Evolutionary conservation across 2,888 invertebrate species (phyloP), one percentile per base, ranked within the genome.

Genomic region (Seira ritae): DNA sequence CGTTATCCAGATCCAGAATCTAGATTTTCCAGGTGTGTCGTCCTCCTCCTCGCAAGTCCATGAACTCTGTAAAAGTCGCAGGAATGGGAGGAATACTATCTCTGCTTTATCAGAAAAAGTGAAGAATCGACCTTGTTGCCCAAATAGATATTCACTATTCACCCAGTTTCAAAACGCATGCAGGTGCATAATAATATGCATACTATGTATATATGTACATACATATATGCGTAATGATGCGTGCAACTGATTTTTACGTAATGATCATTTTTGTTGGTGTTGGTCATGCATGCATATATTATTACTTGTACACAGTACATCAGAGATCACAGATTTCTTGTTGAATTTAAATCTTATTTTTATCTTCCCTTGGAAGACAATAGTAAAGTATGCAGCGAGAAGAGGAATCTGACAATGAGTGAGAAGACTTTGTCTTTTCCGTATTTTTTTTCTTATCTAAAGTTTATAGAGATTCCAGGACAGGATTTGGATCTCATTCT

Each of bases 201-300:
- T n/a, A n/a, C n/a, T n/a, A n/a, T n/a, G 68, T 24, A 50, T 42
- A 12, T 69, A 31, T 15, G 23, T n/a, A 3, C 42, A 3, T 73
- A 42, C 42, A 42, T 42, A 12, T 42, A 42, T 8, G 42, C 12
- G 6, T 42, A 12, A 8, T 8, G 42, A 42, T 12, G 42, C 60
- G 76, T 22, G 12, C 12, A 8, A 23, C 60, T 55, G 72, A 68
- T 81, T 75, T 81, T 75, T 75, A 71, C 55, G 6, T 55, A 55
- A 67, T 71, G 55, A 23, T 67, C 72, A 67, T 72, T 77, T 66
- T 31, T 67, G 76, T 77, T 82, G 76, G 75, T 72, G 71, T 71
- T 82, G 76, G 76, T 77, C 81, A 81, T 81, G 81, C 81, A 81
- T 75, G 55, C 31, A 31, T 8, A 31, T 31, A 2, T 8, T 4